These are phyloP conservation scores for Ovis canadensis DNA, from an alignment of 2,113 vertebrate species.

Conservation along the genomic window DNA sequence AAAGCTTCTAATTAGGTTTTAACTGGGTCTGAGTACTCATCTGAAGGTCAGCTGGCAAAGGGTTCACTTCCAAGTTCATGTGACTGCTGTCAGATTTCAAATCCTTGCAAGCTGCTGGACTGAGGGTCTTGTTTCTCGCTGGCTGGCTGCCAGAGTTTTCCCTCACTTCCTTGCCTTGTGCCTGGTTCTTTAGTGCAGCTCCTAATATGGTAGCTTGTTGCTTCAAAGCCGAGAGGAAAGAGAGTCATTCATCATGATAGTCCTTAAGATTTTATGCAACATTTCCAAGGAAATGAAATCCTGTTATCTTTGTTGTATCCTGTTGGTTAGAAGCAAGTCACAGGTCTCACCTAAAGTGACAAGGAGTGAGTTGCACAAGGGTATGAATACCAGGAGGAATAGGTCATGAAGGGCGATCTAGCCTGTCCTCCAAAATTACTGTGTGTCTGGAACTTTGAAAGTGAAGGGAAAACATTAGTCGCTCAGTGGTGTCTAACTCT, in stretches of 20 bases:
- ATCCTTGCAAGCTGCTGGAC: neutral
- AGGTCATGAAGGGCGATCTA: neutral
- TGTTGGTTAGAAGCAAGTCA: neutral
- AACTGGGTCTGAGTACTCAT: neutral
- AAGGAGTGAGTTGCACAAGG: neutral
- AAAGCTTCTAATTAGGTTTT: neutral
- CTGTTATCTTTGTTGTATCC: neutral
- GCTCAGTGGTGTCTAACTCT: fast-evolving
- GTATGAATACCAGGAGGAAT: neutral
- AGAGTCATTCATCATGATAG: neutral
- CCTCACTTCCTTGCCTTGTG: neutral
- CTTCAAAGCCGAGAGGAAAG: neutral
- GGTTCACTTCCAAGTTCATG: neutral
- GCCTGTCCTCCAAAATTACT: too few relatives aligned
- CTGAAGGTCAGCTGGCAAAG: neutral
- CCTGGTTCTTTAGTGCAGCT: neutral
- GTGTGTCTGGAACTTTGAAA: neutral
- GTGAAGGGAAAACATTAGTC: neutral
- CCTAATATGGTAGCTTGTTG: too few relatives aligned
- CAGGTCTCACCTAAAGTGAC: too few relatives aligned
- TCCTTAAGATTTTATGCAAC: neutral
- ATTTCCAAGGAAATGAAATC: neutral
- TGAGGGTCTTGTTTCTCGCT: neutral
- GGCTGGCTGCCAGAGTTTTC: neutral
- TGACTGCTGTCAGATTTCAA: neutral